Conservation (phyloP, 2,113 vertebrate genomes). For the Protobothrops flavoviridis region DNA sequence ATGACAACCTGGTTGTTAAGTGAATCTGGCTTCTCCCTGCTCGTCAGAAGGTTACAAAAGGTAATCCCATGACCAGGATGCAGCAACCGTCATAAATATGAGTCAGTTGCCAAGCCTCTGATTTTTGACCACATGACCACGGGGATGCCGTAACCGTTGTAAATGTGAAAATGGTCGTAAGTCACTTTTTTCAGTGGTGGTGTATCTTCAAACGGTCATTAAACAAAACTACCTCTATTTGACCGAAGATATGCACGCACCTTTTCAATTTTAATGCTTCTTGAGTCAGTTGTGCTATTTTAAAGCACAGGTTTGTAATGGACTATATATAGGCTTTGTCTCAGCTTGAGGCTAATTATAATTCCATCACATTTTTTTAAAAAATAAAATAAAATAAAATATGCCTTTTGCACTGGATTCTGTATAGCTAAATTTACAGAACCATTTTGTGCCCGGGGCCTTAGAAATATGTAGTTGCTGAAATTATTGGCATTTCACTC, state of each 20-base stretch:
- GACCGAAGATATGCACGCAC: background rate
- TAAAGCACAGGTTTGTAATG: background rate
- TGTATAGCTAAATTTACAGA: slow-evolving; percentile 42
- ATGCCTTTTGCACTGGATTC: slow-evolving; percentile 1
- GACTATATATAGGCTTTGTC: background rate
- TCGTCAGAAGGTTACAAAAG: no score
- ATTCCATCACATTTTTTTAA: slow-evolving; percentile 10
- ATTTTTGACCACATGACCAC: no score
- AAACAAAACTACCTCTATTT: background rate
- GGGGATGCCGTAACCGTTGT: no score
- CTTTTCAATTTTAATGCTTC: background rate
- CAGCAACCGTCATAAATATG: no score
- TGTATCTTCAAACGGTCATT: accelerated
- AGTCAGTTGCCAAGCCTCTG: no score
- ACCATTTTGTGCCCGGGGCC: slow-evolving; percentile 28
- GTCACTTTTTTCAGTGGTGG: background rate
- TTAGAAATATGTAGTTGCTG: slow-evolving; percentile 25
- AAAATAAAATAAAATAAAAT: no score
- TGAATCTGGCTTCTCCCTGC: background rate
- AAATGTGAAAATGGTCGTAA: no score
- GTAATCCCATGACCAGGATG: no score
- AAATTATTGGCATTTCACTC: slow-evolving; percentile 58
- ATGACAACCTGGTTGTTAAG: background rate
- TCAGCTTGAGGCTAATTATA: background rate
- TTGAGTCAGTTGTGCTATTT: background rate